phyloP scores from a whole-genome alignment of 1,140 invertebrate genomes.

The Goniozus legneri region DNA sequence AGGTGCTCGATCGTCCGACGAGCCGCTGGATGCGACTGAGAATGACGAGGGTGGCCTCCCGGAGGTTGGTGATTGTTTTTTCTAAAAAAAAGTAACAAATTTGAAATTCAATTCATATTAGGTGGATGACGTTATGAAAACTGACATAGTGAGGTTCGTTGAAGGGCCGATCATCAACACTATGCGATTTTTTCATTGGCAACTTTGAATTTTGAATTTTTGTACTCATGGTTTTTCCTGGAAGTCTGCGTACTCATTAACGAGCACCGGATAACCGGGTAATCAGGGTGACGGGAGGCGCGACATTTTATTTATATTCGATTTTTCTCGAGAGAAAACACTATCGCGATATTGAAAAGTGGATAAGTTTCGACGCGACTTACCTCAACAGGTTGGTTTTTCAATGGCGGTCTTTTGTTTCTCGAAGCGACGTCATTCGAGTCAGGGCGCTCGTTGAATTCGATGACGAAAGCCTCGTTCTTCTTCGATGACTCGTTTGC shows the following conservation, averaged over 20 bases:
- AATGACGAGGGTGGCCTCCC: slow-evolving; percentile 21
- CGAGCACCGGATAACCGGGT: too few species aligned
- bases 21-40: slow-evolving; percentile 20
- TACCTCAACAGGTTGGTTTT: slow-evolving; percentile 22
- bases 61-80: slow-evolving; percentile 14
- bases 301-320: slow-evolving; percentile 27
- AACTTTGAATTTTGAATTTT: too few species aligned
- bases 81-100: slow-evolving; percentile 21
- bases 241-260: too few species aligned
- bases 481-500: slow-evolving; percentile 19
- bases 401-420: slow-evolving; percentile 14
- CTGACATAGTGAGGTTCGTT: too few species aligned
- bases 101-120: too few species aligned
- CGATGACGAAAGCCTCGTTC: slow-evolving; percentile 22
- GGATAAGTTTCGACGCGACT: too few species aligned
- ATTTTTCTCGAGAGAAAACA: too few species aligned
- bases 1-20: slow-evolving; percentile 15
- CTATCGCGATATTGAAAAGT: too few species aligned
- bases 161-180: too few species aligned
- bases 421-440: slow-evolving; percentile 15
- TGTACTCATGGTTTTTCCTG: too few species aligned
- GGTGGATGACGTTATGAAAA: too few species aligned
- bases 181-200: too few species aligned
- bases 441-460: slow-evolving; percentile 24
- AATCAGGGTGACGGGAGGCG: slow-evolving; percentile 1